Evolutionary conservation across 2,888 invertebrate genomes (phyloP), one percentile per base, ranked within the genome.

Genomic region (Proisotoma minuta): DNA sequence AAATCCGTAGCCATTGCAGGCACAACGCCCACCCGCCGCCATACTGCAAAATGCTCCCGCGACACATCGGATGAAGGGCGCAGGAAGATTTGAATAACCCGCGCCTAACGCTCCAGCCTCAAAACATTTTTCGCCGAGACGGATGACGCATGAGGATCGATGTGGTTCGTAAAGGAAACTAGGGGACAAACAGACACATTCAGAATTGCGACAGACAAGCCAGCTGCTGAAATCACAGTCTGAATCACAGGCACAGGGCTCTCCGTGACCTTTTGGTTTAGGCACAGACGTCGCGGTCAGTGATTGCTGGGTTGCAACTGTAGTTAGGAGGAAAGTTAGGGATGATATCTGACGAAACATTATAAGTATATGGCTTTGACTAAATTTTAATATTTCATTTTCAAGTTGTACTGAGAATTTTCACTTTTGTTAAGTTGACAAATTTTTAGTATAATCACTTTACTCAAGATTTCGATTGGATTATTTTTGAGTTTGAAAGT

Each of bases 21-120:
- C 61, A 29, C 70, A 70, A 8, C 63, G 52, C 4, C 70, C 70
- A 10, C 70, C 70, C 3, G 63, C 65, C 15, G 60, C 58, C 62
- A 70, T 67, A 22, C 62, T 62, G 52, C 70, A 70, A 56, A 70
- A 70, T 4, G 67, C 65, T 2, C 70, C 70, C 20, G 60, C 59
- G 15, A 70, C 57, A 28, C 70, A 70, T 1, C 65, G 60, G 20
- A 70, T 59, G 1, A 65, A 60, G 3, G 65, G 65, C 2, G 70
- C 65, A 3, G 67, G 65, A n/a, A 69, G 43, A 39, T 67, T 65
- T 23, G 59, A 61, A 59, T 67, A 67, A 28, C 67, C 62, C 5
- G 29, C 60, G 49, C 62, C 63, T 34, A 66, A 66, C 51, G 60
- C 57, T 27, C 62, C 63, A 56, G 66, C 63, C 40, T 70, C 70